Conservation (phyloP, 2,113 vertebrate species). For the Epinephelus lanceolatus region DNA sequence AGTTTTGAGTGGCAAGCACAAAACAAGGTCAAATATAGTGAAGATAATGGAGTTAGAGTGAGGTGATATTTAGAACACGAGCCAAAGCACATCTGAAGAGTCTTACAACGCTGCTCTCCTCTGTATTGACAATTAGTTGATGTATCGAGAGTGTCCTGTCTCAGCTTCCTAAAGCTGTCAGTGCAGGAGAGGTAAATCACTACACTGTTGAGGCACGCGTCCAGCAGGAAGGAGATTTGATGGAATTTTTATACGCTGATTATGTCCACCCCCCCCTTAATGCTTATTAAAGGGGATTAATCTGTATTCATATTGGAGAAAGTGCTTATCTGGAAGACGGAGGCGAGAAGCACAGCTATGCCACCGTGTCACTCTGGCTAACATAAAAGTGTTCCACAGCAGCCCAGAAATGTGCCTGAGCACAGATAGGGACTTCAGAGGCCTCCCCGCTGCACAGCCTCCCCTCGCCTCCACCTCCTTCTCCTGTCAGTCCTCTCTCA, state of each 20-base stretch:
- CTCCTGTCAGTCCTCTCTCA: constrained; percentile 65
- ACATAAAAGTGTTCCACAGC: constrained; percentile 89
- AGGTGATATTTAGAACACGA: constrained; percentile 49
- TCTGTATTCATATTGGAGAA: constrained; percentile 89
- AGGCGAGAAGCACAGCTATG: constrained; percentile 78
- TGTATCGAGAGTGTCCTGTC: constrained; percentile 65
- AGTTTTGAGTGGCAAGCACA: constrained; percentile 38
- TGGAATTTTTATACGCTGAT: constrained; percentile 91
- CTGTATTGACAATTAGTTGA: constrained; percentile 74
- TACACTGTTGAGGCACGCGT: constrained; percentile 73
- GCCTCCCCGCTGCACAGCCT: constrained; percentile 44
- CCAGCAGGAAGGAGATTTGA: constrained; percentile 86
- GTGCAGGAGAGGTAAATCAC: constrained; percentile 80
- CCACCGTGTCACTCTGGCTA: constrained; percentile 74
- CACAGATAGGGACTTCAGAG: constrained; percentile 87
- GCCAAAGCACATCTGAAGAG: constrained; percentile 38
- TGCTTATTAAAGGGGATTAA: constrained; percentile 94
- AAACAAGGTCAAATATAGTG: constrained; percentile 40
- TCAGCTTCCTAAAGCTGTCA: constrained; percentile 79
- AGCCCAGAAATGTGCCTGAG: constrained; percentile 88
- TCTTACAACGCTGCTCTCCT: constrained; percentile 29
- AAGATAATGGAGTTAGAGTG: constrained; percentile 28
- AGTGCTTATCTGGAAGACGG: constrained; percentile 87
- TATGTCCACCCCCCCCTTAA: constrained; percentile 85
- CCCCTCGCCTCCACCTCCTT: constrained; percentile 38